Base-by-base conservation (phyloP, 2,888 invertebrate species). In the Cerastoderma edule region DNA sequence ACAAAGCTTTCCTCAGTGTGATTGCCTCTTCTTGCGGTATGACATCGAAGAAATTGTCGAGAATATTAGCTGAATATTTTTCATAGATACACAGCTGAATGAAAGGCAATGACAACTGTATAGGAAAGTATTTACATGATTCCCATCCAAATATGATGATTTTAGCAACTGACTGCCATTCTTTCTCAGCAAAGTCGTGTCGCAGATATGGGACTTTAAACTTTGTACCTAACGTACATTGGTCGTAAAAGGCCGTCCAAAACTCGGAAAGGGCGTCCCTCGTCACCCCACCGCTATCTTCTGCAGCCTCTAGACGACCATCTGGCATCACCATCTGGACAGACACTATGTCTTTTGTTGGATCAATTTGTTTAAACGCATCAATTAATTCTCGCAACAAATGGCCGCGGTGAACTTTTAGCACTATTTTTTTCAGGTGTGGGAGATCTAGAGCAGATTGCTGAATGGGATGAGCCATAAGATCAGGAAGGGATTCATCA, bases 131-230 rank as follows among this genome's bases (percentile, higher is more conserved):
- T 30, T 54, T 64, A n/a, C 57, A 30, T 35, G 30, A 57, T 67
- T 72, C 50, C 75, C 71, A 81, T 24, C 78, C 81, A 68, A 73
- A 75, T n/a, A 35, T 32, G 24, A 82, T 76, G 24, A 79, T 76
- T 63, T 54, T 73, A 3, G 65, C 82, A 8, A 78, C 69, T 46
- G 82, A 48, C 39, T 67, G 56, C 82, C 82, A 82, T 63, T 82
- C 65, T 50, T 30, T 19, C 66, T 79, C 74, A 35, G 54, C 76
- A 56, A 73, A 74, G 46, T 82, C 79, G 53, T 79, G 82, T 44
- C 76, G 67, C 13, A 82, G 68, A 67, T 22, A 71, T 24, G 76
- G 76, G 1, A 76, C 66, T 67, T 78, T 82, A 33, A 65, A 22
- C 30, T n/a, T 22, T 16, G 33, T 73, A 5, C 76, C 73, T 60